phyloP scores from a whole-genome alignment of 2,888 invertebrate species.

The Noctua comes region DNA sequence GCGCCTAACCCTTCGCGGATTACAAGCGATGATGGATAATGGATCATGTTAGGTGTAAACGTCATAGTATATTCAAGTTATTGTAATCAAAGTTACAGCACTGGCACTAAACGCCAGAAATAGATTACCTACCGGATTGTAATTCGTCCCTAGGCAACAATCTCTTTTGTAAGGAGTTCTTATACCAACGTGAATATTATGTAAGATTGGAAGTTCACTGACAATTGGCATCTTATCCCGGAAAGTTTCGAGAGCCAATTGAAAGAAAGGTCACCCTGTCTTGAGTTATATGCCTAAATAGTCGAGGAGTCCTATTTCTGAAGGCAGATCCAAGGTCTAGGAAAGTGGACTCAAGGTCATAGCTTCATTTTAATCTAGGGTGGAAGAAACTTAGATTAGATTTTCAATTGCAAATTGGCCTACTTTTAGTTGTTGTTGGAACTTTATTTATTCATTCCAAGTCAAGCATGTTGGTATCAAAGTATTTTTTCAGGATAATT shows the following conservation, averaged over 20 bases:
- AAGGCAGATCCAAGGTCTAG: neutral
- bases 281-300: conserved; percentile 13
- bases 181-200: conserved; percentile 26
- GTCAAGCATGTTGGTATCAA: neutral
- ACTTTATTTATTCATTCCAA: neutral
- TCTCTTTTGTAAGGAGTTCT: neutral
- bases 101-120: neutral
- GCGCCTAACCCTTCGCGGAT: too few species aligned
- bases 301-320: neutral
- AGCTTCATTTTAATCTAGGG: neutral
- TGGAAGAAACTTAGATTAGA: neutral
- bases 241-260: conserved; percentile 31
- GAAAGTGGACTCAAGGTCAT: conserved; percentile 6
- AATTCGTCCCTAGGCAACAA: neutral
- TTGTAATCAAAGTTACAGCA: neutral
- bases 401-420: conserved; percentile 3
- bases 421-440: neutral
- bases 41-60: too few species aligned
- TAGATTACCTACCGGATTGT: neutral
- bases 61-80: neutral
- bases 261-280: conserved; percentile 33
- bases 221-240: conserved; percentile 32
- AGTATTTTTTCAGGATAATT: neutral
- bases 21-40: too few species aligned
- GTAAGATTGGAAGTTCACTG: conserved; percentile 28